These are phyloP conservation scores for Gadus chalcogrammus DNA, from an alignment of 2,113 vertebrate species.

Conservation along the genomic window DNA sequence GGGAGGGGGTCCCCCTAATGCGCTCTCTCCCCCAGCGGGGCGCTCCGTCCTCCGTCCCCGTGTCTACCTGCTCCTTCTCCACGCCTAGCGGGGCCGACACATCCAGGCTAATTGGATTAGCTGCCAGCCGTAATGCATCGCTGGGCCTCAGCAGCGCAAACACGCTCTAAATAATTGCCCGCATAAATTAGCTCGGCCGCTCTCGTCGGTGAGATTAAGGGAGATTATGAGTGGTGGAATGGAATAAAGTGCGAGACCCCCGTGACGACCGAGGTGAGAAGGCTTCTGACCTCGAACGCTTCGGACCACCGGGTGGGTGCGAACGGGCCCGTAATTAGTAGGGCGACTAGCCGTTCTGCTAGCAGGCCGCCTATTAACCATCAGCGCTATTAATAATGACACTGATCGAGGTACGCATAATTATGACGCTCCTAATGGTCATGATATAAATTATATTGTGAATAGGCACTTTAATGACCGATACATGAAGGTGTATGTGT, in stretches of 20 bases:
- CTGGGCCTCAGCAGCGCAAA: slow-evolving; percentile 55
- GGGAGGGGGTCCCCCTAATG: slow-evolving; percentile 54
- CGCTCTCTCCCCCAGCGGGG: slow-evolving; percentile 49
- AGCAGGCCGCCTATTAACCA: slow-evolving; percentile 63
- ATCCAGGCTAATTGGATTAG: slow-evolving; percentile 72
- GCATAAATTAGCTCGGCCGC: slow-evolving; percentile 51
- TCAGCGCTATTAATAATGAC: slow-evolving; percentile 69
- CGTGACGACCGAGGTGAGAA: slow-evolving; percentile 28
- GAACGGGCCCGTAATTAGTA: slow-evolving; percentile 61
- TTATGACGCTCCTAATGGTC: slow-evolving; percentile 70
- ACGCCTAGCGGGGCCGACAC: slow-evolving; percentile 45
- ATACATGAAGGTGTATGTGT: slow-evolving; percentile 11
- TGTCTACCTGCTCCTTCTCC: slow-evolving; percentile 25
- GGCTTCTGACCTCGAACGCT: slow-evolving; percentile 52
- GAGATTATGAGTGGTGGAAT: slow-evolving; percentile 70
- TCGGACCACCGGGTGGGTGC: slow-evolving; percentile 9
- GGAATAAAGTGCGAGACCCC: slow-evolving; percentile 56
- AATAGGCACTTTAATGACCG: slow-evolving; percentile 56
- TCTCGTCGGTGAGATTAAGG: slow-evolving; percentile 68
- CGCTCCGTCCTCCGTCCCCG: slow-evolving; percentile 21
- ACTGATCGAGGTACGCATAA: slow-evolving; percentile 65
- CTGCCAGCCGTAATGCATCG: slow-evolving; percentile 67
- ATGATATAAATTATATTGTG: slow-evolving; percentile 67
- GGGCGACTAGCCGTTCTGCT: slow-evolving; percentile 42
- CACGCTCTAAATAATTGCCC: slow-evolving; percentile 67